These are phyloP conservation scores for Leucophora obtusa DNA, from an alignment of 2,888 invertebrate genomes.

Conservation along the genomic window DNA sequence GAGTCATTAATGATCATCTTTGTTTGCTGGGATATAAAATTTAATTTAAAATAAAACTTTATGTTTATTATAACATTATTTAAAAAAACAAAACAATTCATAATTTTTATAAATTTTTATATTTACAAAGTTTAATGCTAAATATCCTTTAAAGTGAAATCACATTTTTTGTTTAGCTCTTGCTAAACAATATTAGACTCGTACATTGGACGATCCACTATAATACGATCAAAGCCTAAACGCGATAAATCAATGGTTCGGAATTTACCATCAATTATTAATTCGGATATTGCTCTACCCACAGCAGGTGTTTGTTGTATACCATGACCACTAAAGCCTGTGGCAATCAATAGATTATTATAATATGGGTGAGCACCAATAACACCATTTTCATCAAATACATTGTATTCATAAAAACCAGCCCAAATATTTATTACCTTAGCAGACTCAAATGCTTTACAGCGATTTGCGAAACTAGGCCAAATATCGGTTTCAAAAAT, in stretches of 20 bases:
- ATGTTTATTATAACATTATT: constrained; percentile 47
- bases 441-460: constrained; percentile 87
- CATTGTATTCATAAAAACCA: constrained; percentile 94
- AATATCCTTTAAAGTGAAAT: constrained; percentile 18
- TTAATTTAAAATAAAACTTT: constrained; percentile 40
- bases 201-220: constrained; percentile 82
- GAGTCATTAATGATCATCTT: too few relatives aligned
- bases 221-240: constrained; percentile 88
- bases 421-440: constrained; percentile 90
- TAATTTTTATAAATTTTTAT: too few relatives aligned
- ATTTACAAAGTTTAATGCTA: constrained; percentile 21
- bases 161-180: not conserved
- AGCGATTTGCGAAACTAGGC: constrained; percentile 88
- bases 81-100: constrained; percentile 11
- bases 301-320: constrained; percentile 96
- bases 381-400: constrained; percentile 94
- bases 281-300: constrained; percentile 91
- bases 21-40: too few relatives aligned
- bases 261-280: constrained; percentile 88
- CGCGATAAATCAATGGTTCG: constrained; percentile 88
- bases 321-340: constrained; percentile 96
- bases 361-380: constrained; percentile 93
- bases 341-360: constrained; percentile 89
- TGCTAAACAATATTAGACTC: constrained; percentile 80
- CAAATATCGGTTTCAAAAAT: constrained; percentile 85